These are phyloP conservation scores for Hydrozoanthus gracilis DNA, from an alignment of 92 coral and sea anemone genomes.

Conservation along the genomic window DNA sequence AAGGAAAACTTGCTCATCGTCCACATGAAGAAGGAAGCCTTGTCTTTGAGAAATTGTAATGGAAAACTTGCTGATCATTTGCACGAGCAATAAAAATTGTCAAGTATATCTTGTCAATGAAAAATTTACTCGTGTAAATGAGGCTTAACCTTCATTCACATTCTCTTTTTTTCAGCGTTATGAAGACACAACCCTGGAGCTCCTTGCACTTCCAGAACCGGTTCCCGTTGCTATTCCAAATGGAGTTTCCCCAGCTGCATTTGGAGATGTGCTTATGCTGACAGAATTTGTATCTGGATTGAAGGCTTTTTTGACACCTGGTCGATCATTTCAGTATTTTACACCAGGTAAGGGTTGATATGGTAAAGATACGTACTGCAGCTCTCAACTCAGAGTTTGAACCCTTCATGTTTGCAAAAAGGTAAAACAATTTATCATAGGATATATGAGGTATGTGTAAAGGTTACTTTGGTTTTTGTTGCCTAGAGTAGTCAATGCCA, in stretches of 20 bases:
- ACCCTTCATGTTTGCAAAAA: too few species aligned
- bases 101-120: neutral
- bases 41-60: too few species aligned
- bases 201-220: slow-evolving; percentile 76
- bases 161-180: slow-evolving; percentile 53
- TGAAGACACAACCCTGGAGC: slow-evolving; percentile 74
- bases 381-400: too few species aligned
- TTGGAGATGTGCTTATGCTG: slow-evolving; percentile 86
- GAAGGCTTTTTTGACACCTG: slow-evolving; percentile 64
- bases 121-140: neutral
- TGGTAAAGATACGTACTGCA: neutral
- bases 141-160: neutral
- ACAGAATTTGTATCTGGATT: slow-evolving; percentile 77
- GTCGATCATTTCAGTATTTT: slow-evolving; percentile 56
- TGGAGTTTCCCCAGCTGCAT: slow-evolving; percentile 62
- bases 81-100: too few species aligned
- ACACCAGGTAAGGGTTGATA: slow-evolving; percentile 67
- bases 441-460: too few species aligned
- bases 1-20: too few species aligned
- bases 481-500: too few species aligned
- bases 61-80: too few species aligned
- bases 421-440: too few species aligned
- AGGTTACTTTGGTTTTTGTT: too few species aligned
- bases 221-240: slow-evolving; percentile 63
- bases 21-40: too few species aligned